Percentiles rank a stretch among this genome's conserved stretches.
These are phyloP conservation scores for Peribatodes rhomboidaria DNA, from an alignment of 2,888 invertebrate species.

Conservation along the genomic window DNA sequence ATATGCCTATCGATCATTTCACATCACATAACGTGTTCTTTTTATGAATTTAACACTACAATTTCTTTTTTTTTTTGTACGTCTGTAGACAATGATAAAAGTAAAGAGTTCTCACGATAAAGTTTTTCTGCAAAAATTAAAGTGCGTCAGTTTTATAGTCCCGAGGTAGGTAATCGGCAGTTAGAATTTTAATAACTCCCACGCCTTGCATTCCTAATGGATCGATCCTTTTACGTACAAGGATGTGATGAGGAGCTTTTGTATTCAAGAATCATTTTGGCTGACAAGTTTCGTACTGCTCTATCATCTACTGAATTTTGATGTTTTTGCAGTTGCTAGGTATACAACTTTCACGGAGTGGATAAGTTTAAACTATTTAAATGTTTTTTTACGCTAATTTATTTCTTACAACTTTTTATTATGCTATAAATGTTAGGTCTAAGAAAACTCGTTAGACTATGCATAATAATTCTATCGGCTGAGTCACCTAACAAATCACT, in stretches of 20 bases:
- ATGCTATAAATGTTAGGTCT: background rate
- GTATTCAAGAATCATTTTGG: background rate
- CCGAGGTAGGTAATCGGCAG: constrained; percentile 26
- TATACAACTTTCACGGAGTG: constrained; percentile 6
- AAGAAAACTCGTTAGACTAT: too few species aligned
- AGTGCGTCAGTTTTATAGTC: constrained; percentile 28
- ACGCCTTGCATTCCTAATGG: constrained; percentile 43
- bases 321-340: background rate
- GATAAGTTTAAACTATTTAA: background rate
- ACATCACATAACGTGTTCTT: constrained; percentile 31
- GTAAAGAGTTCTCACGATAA: constrained; percentile 38
- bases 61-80: background rate
- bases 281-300: background rate
- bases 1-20: constrained; percentile 24
- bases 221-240: constrained; percentile 23
- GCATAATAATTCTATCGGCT: too few species aligned
- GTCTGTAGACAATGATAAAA: constrained; percentile 6
- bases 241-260: constrained; percentile 14
- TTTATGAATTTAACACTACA: constrained; percentile 17
- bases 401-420: background rate
- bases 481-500: too few species aligned
- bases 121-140: constrained; percentile 40
- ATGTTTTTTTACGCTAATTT: background rate
- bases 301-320: too few species aligned
- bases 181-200: constrained; percentile 46